Evolutionary conservation across 2,113 vertebrate species (phyloP).

Genomic region (Planiliza haematocheilus): DNA sequence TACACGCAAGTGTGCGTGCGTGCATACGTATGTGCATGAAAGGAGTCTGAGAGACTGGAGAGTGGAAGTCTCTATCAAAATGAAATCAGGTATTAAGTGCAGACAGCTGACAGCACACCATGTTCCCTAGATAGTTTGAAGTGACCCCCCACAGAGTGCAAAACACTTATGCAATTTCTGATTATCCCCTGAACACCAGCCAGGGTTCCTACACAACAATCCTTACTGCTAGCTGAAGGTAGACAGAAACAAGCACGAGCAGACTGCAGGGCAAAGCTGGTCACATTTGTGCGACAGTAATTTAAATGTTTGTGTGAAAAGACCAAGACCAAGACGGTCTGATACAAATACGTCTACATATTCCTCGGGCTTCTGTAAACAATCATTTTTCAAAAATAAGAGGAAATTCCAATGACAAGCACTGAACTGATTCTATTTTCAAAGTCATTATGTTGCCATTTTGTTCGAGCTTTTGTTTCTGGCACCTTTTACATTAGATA

Average conservation of each 20-base stretch:
- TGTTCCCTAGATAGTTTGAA: constrained; percentile 58
- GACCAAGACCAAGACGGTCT: too few species aligned
- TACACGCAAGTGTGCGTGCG: neutral
- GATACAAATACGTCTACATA: too few species aligned
- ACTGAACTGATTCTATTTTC: constrained; percentile 24
- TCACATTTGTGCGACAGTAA: constrained; percentile 5
- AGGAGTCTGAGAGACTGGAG: neutral
- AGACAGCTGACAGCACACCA: constrained; percentile 48
- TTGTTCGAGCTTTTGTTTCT: constrained; percentile 28
- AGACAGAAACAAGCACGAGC: constrained; percentile 21
- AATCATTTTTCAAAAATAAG: constrained; percentile 4
- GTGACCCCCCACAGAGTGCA: constrained; percentile 65
- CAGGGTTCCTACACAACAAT: constrained; percentile 43
- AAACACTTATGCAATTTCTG: constrained; percentile 71
- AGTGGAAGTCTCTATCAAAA: constrained; percentile 33
- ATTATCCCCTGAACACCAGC: constrained; percentile 63
- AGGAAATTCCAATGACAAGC: constrained; percentile 38
- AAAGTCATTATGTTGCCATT: constrained; percentile 47
- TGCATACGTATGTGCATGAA: neutral
- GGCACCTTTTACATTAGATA: constrained; percentile 23
- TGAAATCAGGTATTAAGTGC: constrained; percentile 49
- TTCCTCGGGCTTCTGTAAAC: neutral
- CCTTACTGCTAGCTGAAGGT: constrained; percentile 26
- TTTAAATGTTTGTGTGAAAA: constrained; percentile 12
- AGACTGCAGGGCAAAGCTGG: constrained; percentile 47